Evolutionary conservation across 1,140 invertebrate genomes (phyloP).

Genomic region (Drosophila repleta): DNA sequence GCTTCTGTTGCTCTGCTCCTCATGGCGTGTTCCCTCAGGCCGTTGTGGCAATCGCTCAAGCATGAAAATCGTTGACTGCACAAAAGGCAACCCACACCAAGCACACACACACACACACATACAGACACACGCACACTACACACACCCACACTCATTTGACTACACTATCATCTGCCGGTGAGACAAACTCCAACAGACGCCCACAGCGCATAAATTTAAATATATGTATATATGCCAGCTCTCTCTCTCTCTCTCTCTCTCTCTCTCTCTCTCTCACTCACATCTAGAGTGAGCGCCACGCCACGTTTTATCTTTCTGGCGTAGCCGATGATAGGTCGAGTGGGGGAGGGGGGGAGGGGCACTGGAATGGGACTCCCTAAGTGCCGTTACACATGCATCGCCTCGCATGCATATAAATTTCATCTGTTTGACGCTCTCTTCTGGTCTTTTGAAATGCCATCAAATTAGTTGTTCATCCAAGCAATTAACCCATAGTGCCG

Average conservation of each 20-base stretch:
- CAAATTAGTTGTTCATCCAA: slow-evolving; percentile 81
- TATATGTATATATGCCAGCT: slow-evolving; percentile 26
- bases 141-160: slow-evolving; percentile 1
- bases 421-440: slow-evolving; percentile 64
- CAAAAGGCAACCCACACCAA: slow-evolving; percentile 68
- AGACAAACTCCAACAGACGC: slow-evolving; percentile 4
- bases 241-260: slow-evolving; percentile 3
- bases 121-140: background rate
- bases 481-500: slow-evolving; percentile 69
- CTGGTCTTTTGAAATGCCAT: slow-evolving; percentile 75
- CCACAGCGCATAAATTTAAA: slow-evolving; percentile 67
- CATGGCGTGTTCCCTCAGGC: slow-evolving; percentile 10
- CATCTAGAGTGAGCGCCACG: slow-evolving; percentile 34
- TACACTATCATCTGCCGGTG: slow-evolving; percentile 6
- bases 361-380: slow-evolving; percentile 34
- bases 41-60: slow-evolving; percentile 73
- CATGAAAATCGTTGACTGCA: slow-evolving; percentile 81
- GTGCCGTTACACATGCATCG: slow-evolving; percentile 77
- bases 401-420: slow-evolving; percentile 69
- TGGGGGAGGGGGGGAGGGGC: background rate
- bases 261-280: background rate
- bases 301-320: slow-evolving; percentile 67
- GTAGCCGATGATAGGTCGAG: slow-evolving; percentile 10
- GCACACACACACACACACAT: slow-evolving; percentile 39
- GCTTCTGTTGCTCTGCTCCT: background rate